Percentiles rank a stretch among this genome's conserved stretches.
Conservation (phyloP, 2,888 invertebrate species). For the Calameuta filiformis region DNA sequence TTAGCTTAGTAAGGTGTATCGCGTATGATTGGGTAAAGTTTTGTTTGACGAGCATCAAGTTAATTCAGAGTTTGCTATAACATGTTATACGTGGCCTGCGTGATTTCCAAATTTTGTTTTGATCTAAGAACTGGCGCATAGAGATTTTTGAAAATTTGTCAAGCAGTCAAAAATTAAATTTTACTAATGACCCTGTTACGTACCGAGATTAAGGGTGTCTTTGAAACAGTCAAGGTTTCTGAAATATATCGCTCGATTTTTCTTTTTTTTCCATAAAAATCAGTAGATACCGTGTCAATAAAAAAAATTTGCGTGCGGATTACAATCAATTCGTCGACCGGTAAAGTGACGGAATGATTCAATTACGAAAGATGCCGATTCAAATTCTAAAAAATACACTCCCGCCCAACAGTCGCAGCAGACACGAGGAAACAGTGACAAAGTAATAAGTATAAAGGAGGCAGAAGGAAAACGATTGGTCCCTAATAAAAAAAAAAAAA, state of each 20-base stretch:
- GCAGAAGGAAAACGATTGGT: not conserved
- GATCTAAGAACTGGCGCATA: not conserved
- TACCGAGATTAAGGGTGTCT: no score
- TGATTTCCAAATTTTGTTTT: no score
- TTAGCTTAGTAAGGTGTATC: not conserved
- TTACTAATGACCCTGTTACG: no score
- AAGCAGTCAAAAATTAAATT: not conserved
- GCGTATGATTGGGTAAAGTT: not conserved
- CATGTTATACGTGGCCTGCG: no score
- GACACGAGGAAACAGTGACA: not conserved
- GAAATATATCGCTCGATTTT: no score
- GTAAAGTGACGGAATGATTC: not conserved
- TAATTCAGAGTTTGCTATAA: not conserved
- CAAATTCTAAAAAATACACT: not conserved
- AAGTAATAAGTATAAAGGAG: not conserved
- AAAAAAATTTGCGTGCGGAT: no score
- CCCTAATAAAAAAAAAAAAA: not conserved
- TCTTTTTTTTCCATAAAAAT: no score
- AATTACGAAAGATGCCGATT: not conserved
- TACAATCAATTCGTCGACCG: no score
- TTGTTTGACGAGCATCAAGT: not conserved
- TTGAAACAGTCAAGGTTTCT: no score
- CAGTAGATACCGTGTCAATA: no score
- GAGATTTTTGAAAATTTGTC: not conserved
- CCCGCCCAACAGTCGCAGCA: not conserved